Evolutionary conservation across 2,797 vertebrate species (phyloP).

Genomic region (Acipenser oxyrinchus): DNA sequence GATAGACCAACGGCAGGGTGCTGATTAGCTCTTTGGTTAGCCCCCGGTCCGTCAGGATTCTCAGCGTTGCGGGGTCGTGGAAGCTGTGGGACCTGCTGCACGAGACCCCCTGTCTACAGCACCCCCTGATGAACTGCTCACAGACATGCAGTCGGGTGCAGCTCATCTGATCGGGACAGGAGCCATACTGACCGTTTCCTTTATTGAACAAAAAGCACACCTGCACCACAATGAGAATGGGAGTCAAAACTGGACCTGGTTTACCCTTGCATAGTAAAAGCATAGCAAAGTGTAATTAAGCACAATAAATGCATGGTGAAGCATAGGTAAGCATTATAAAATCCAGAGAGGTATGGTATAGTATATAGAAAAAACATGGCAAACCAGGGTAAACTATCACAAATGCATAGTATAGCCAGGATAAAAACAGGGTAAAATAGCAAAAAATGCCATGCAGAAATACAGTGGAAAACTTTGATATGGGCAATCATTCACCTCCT

Average conservation of each 20-base stretch:
- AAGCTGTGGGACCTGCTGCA: slow-evolving; percentile 46
- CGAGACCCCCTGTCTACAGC: slow-evolving; percentile 25
- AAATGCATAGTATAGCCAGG: no score
- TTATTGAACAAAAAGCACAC: slow-evolving; percentile 55
- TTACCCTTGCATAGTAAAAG: no score
- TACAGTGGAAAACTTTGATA: no score
- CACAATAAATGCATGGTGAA: no score
- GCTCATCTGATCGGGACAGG: slow-evolving; percentile 27
- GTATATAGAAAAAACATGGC: no score
- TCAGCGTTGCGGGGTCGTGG: slow-evolving; percentile 36
- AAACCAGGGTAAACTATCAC: no score
- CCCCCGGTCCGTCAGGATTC: slow-evolving; percentile 24
- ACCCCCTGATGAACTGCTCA: slow-evolving; percentile 28
- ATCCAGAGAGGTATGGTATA: no score
- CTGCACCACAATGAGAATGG: slow-evolving; percentile 24
- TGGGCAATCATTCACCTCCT: no score
- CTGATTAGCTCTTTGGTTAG: slow-evolving; percentile 30
- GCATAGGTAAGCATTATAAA: no score
- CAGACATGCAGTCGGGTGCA: slow-evolving; percentile 56
- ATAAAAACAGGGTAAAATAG: no score
- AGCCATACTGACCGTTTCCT: slow-evolving; percentile 32
- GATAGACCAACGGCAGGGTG: slow-evolving; percentile 38
- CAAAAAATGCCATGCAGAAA: no score
- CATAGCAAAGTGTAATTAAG: no score
- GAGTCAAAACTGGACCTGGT: background rate